A percentile compares a stretch with the other conserved stretches of the same genome.
phyloP scores from a whole-genome alignment of 2,113 vertebrate genomes.

The Sigmodon hispidus region DNA sequence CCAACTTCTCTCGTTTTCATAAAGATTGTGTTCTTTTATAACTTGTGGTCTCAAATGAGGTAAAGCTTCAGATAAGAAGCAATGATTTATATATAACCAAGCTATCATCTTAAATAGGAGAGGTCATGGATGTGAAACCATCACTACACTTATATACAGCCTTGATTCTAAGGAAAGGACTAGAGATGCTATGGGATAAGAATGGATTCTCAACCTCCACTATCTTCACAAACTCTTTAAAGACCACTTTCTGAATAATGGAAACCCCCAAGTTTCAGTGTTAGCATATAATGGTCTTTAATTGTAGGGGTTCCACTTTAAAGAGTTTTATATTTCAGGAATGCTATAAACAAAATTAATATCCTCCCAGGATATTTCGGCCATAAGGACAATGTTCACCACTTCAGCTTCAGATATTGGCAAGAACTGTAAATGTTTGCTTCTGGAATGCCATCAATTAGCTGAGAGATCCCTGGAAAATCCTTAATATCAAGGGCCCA shows the following conservation, averaged over 20 bases:
- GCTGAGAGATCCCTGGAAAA: not conserved
- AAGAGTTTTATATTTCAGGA: not conserved
- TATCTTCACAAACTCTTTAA: not conserved
- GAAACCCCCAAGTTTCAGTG: not conserved
- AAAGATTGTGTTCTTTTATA: not conserved
- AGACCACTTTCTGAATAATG: not conserved
- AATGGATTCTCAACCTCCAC: not conserved
- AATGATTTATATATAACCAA: not conserved
- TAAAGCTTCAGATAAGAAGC: not conserved
- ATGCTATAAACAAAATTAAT: slow-evolving; percentile 31
- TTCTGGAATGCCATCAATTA: not conserved
- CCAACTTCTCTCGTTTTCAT: not conserved
- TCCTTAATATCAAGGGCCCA: not conserved
- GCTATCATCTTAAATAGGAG: not conserved
- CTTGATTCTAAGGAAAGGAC: not conserved
- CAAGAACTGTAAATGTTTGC: not conserved
- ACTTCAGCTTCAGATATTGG: not conserved
- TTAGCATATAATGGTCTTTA: not conserved
- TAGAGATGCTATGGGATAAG: not conserved
- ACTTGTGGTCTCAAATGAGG: not conserved
- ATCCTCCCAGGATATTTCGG: not conserved
- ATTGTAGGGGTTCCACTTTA: not conserved
- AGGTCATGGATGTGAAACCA: not conserved
- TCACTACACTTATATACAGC: not conserved
- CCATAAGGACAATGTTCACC: not conserved